Evolutionary conservation across 2,888 invertebrate species (phyloP).

Genomic region (Scaptomyza reducta): DNA sequence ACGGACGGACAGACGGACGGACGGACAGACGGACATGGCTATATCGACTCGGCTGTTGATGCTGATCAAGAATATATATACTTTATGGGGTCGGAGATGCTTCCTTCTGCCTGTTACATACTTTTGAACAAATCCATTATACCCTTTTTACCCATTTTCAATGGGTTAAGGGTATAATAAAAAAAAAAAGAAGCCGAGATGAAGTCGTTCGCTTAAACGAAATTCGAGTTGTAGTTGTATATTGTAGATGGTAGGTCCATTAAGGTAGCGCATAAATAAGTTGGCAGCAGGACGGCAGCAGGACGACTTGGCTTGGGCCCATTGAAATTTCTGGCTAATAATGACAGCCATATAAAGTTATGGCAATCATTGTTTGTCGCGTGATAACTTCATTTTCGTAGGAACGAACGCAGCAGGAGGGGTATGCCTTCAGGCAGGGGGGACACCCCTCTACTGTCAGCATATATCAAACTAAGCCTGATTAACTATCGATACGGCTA

Average conservation of each 20-base stretch:
- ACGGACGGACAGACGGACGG: no score
- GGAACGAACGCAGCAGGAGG: slow-evolving; percentile 59
- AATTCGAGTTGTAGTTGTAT: slow-evolving; percentile 8
- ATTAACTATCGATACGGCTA: slow-evolving; percentile 68
- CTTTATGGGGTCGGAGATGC: no score
- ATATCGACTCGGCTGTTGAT: no score
- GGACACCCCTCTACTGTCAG: slow-evolving; percentile 57
- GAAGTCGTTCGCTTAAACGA: background rate
- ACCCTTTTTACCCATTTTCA: no score
- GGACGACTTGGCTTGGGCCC: slow-evolving; percentile 30
- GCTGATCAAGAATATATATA: no score
- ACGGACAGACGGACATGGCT: no score
- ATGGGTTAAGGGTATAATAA: no score
- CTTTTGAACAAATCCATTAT: no score
- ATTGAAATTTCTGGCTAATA: slow-evolving; percentile 74
- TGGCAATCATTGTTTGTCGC: slow-evolving; percentile 72
- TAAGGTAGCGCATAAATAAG: slow-evolving; percentile 77
- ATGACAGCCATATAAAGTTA: slow-evolving; percentile 78
- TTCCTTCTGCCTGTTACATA: no score
- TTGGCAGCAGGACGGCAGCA: slow-evolving; percentile 35
- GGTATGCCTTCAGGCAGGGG: background rate
- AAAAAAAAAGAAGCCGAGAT: slow-evolving; percentile 4
- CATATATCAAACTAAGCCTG: slow-evolving; percentile 81
- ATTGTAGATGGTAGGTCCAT: slow-evolving; percentile 55
- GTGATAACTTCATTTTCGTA: slow-evolving; percentile 76